phyloP scores from a whole-genome alignment of 2,797 vertebrate species.

The Cirrhinus mrigala region DNA sequence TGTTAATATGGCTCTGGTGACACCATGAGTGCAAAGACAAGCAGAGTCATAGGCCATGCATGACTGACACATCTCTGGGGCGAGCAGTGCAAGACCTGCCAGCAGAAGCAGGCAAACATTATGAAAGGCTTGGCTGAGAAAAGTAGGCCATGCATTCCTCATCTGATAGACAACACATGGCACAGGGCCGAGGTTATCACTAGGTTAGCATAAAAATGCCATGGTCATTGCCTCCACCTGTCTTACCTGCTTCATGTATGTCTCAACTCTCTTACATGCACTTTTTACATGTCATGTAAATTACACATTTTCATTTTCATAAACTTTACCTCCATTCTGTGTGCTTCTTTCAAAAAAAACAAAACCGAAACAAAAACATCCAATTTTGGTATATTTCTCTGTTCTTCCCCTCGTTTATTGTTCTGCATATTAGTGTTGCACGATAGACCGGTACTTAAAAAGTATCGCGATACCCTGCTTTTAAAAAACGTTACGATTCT shows the following conservation, averaged over 20 bases:
- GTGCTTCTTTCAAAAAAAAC: background rate
- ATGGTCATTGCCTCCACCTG: slow-evolving; percentile 65
- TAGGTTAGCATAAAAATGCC: slow-evolving; percentile 65
- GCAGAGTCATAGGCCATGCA: slow-evolving; percentile 31
- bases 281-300: background rate
- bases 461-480: too few relatives aligned
- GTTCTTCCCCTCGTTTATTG: background rate
- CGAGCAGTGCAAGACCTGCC: background rate
- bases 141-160: slow-evolving; percentile 54
- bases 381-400: background rate
- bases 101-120: slow-evolving; percentile 12
- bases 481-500: too few relatives aligned
- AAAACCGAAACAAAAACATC: background rate
- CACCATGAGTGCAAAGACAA: slow-evolving; percentile 28
- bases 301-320: background rate
- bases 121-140: slow-evolving; percentile 35
- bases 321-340: background rate
- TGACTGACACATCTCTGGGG: slow-evolving; percentile 27
- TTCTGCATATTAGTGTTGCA: slow-evolving; percentile 6
- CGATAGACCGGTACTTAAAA: too few relatives aligned
- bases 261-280: background rate
- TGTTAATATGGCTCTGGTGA: slow-evolving; percentile 27
- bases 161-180: slow-evolving; percentile 72
- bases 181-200: slow-evolving; percentile 64
- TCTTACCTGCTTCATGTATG: background rate